Evolutionary conservation across 2,888 invertebrate genomes (phyloP), one percentile per base, ranked within the genome.

Genomic region (Eupeodes luniger): DNA sequence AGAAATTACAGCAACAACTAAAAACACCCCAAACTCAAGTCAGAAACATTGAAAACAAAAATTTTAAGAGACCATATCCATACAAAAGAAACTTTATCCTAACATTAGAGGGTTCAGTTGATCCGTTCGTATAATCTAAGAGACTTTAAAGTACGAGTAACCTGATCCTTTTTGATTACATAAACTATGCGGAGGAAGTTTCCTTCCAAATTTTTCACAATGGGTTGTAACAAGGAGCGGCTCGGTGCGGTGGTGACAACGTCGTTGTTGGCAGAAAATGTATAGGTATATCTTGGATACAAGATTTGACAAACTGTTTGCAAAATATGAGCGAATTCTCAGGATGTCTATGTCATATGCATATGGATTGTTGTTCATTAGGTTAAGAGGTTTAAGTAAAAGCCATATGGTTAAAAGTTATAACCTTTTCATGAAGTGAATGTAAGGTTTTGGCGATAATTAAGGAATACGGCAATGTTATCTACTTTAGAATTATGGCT

Each of bases 81-180:
- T 55, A 40, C 6, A 40, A 66, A 27, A 78, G 64, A 79, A 85
- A 85, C 70, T 85, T 85, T 85, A 81, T 85, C 81, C 76, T 72
- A 14, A 57, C 57, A 66, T 80, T 79, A 11, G 55, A 19, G 53
- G 34, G 1, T 16, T 51, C 57, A 3, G 14, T 49, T 57, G 34
- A 75, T 69, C 47, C 62, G 12, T 10, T 70, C 47, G 34, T 11
- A 47, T 47, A 11, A 12, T 47, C 6, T 6, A 9, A 12, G 66
- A 57, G 61, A 44, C 59, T 27, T 59, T 49, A 36, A 27, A 64
- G n/a, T 61, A 36, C n/a, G n/a, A 55, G 51, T 67, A 81, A 59
- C 47, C 34, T 53, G 72, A 74, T 74, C 51, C 66, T 51, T 27
- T 67, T 61, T 44, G 51, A 34, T 67, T 51, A 80, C 62, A 74